Evolutionary conservation across 2,797 vertebrate genomes (phyloP).

Genomic region (Leontopithecus rosalia): DNA sequence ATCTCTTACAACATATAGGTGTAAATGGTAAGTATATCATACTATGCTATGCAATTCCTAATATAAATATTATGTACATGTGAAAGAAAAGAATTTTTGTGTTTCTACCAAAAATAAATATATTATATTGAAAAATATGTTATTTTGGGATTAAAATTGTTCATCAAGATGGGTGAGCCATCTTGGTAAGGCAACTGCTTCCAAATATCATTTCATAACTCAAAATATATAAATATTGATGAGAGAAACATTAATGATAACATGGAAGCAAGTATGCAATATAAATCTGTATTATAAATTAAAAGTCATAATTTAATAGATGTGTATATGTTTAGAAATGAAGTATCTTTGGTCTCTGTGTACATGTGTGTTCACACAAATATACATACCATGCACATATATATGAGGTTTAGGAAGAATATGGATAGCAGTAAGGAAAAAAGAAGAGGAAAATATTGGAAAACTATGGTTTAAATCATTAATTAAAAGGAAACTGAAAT

Average conservation of each 20-base stretch:
- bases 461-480: slow-evolving; percentile 60
- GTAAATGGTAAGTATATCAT: slow-evolving; percentile 52
- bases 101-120: slow-evolving; percentile 79
- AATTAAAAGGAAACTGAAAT: slow-evolving; percentile 68
- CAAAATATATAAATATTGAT: slow-evolving; percentile 13
- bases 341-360: slow-evolving; percentile 64
- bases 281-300: neutral
- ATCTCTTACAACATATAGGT: slow-evolving; percentile 72
- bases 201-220: neutral
- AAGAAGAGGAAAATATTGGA: slow-evolving; percentile 60
- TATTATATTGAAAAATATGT: slow-evolving; percentile 72
- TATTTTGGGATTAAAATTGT: slow-evolving; percentile 58
- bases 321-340: neutral
- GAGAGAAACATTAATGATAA: slow-evolving; percentile 9
- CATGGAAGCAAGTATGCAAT: neutral
- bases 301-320: neutral
- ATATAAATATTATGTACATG: slow-evolving; percentile 76
- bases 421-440: neutral
- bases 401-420: neutral
- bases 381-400: neutral
- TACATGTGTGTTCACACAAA: slow-evolving; percentile 58
- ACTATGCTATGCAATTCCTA: slow-evolving; percentile 38
- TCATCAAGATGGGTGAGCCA: slow-evolving; percentile 42
- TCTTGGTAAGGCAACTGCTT: slow-evolving; percentile 49
- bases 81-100: slow-evolving; percentile 70